Base-by-base conservation (phyloP, 2,113 vertebrate genomes). In the Microtus richardsoni region DNA sequence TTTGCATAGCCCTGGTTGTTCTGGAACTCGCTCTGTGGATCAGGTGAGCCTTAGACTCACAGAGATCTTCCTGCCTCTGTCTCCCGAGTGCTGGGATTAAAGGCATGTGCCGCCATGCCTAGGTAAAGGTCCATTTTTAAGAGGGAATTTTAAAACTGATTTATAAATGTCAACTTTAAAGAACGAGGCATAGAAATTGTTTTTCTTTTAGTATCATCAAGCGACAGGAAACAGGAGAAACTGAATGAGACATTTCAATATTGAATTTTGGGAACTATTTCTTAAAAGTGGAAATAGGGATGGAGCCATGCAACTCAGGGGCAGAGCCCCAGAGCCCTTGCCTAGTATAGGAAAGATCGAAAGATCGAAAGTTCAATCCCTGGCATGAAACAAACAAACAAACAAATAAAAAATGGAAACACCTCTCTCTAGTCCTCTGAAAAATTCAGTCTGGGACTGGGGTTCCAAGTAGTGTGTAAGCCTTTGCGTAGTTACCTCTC, bases 141-240 rank as follows among this genome's bases (percentile, higher is more conserved):
- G 93, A 87, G 54, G 24, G 36, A 91, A 62, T 11, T 94, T 79
- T 58, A 92, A 85, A 88, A 85, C 88, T 52, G 78, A 78, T 70
- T 83, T 89, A 36, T 87, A 83, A 91, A n/a, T 83, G n/a, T 17
- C 28, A 82, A 83, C 39, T 79, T 94, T 12, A 85, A 95, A 91
- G 36, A 78, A 78, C 7, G 83, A 71, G 89, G 58, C 71, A 71
- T 93, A 30, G 19, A 54, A 49, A 83, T 19, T 62, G 17, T 77
- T 68, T 28, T 80, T 83, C 36, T 82, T 82, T 10, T 60, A 44
- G 82, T 64, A 64, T 64, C 19, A 84, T 33, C 54, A 64, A 64
- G 39, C 30, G 17, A 64, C 64, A 30, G 41, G n/a, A 84, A 44
- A 64, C 58, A 84, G n/a, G 24, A 41, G 26, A 62, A 30, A 44